Percentiles rank a stretch among this genome's conserved stretches.
These are phyloP conservation scores for Nomada fucata DNA, from an alignment of 2,888 invertebrate genomes.

Conservation along the genomic window DNA sequence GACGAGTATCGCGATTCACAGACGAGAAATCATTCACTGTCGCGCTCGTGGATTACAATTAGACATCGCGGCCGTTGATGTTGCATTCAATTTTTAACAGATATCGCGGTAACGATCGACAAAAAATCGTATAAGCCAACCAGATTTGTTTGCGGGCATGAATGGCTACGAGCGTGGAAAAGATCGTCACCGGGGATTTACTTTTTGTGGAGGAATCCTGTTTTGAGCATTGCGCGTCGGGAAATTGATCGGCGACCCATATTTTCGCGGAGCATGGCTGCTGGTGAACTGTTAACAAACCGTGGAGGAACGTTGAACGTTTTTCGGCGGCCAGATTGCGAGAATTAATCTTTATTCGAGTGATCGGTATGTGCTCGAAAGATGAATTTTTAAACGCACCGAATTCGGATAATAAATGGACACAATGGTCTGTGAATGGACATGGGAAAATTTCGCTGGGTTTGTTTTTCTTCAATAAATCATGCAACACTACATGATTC, in stretches of 20 bases:
- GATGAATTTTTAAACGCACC: neutral
- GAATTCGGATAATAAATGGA: no score
- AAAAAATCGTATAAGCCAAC: neutral
- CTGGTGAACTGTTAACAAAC: neutral
- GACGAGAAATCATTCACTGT: no score
- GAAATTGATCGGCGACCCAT: slow-evolving; percentile 12
- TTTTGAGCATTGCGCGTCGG: neutral
- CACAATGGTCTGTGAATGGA: no score
- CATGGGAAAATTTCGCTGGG: neutral
- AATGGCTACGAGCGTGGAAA: neutral
- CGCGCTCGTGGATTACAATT: no score
- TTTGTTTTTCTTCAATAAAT: no score
- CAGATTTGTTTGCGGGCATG: slow-evolving; percentile 20
- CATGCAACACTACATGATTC: no score
- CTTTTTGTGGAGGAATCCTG: neutral
- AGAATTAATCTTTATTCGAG: slow-evolving; percentile 4
- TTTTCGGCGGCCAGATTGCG: neutral
- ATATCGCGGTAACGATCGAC: neutral
- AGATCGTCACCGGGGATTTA: neutral
- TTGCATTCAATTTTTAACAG: slow-evolving; percentile 19
- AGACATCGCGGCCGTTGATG: neutral
- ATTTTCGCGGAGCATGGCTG: neutral
- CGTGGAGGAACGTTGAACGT: neutral
- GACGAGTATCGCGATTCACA: slow-evolving; percentile 6
- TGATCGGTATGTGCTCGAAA: neutral